Evolutionary conservation across 2,888 invertebrate species (phyloP), one percentile per base, ranked within the genome.

Genomic region (Drosophila siamana): DNA sequence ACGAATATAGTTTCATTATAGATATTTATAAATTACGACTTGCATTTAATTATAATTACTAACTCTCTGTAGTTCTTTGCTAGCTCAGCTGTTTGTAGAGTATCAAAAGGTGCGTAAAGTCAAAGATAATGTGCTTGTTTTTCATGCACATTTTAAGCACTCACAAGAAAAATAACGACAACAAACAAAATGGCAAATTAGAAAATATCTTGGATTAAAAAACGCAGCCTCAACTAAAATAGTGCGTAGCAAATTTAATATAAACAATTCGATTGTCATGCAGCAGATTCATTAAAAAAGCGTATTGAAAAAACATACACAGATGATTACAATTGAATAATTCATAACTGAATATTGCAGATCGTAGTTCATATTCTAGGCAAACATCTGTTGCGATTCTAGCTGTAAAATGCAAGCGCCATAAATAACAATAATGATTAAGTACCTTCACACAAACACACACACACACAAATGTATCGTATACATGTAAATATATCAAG

Each of bases 341-440:
- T 52, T 52, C 33, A 52, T 30, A 33, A 8, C 15, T 24, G 22
- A 43, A 24, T 16, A 16, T 36, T 22, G 19, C 13, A 43, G 52
- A 46, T 47, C n/a, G 46, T 41, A 52, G 40, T 15, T 24, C 16
- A 62, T 6, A 16, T 51, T 15, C 26, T 33, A 63, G 50, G 13
- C n/a, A 38, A 51, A 22, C 59, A 60, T 51, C 19, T 48, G 67
- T 47, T 16, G 16, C 33, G 33, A 8, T 47, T 28, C 55, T 50
- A 50, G 30, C 30, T 44, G 43, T 36, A 48, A 41, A 57, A 57
- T 67, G 8, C 22, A 8, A 19, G 11, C 13, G 19, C 41, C 44
- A 67, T 30, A 50, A 64, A 67, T 50, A 40, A 50, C 16, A 59
- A 44, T 50, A 51, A 51, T 51, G 50, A 66, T 56, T 56, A 56